Percentiles rank a stretch among this genome's conserved stretches.
Conservation (phyloP, 1,140 invertebrate species). For the Meteorus sp. region DNA sequence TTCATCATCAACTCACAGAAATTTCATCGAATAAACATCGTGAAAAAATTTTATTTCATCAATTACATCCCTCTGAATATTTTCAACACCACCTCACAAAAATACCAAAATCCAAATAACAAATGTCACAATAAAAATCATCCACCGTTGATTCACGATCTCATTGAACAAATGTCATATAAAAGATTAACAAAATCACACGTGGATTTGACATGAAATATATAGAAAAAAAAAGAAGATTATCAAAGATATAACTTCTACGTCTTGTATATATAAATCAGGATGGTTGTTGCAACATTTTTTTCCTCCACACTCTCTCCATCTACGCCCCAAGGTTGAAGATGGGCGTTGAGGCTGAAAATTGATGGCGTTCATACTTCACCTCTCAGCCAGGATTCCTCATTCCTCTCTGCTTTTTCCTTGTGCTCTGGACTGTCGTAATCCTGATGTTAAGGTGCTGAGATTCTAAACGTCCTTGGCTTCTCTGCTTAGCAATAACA, state of each 20-base stretch:
- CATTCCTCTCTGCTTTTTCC: not conserved
- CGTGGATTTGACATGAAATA: not conserved
- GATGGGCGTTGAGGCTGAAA: slow-evolving; percentile 27
- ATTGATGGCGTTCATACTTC: slow-evolving; percentile 47
- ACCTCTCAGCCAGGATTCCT: slow-evolving; percentile 21
- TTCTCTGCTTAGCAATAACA: not conserved
- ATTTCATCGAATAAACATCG: too few species aligned
- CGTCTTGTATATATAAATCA: slow-evolving; percentile 24
- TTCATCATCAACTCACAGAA: too few species aligned
- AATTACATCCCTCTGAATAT: too few species aligned
- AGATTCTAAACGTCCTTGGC: slow-evolving; percentile 30
- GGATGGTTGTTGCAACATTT: slow-evolving; percentile 18
- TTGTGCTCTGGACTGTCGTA: slow-evolving; percentile 34
- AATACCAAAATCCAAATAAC: too few species aligned
- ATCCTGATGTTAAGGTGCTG: slow-evolving; percentile 43
- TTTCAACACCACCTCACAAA: too few species aligned
- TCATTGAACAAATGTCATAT: not conserved
- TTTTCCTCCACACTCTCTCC: slow-evolving; percentile 3
- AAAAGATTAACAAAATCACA: not conserved
- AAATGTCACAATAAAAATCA: too few species aligned
- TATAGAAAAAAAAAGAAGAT: not conserved
- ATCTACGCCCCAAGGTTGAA: slow-evolving; percentile 8
- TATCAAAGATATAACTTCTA: slow-evolving; percentile 11
- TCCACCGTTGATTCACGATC: too few species aligned
- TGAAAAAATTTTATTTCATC: too few species aligned